Percentiles rank a stretch among this genome's conserved stretches.
These are phyloP conservation scores for Eurystomus glaucurus DNA, from an alignment of 2,797 vertebrate genomes.

Conservation along the genomic window DNA sequence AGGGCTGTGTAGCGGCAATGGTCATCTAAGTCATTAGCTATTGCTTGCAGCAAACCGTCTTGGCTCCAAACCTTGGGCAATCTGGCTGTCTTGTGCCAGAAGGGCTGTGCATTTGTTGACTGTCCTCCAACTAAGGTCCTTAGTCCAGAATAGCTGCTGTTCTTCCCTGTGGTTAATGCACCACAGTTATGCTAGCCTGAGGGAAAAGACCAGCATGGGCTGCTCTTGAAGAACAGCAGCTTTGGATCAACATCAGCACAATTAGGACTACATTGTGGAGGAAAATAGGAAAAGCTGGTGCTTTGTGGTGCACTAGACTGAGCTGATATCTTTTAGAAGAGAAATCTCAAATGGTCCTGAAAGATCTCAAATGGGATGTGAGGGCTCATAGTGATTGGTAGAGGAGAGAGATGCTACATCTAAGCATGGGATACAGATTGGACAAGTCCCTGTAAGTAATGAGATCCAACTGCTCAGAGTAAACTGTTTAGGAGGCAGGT, in stretches of 20 bases:
- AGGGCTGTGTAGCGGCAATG: background rate
- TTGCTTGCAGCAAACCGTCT: background rate
- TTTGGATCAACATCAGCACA: background rate
- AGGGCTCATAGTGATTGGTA: background rate
- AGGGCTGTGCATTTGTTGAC: background rate
- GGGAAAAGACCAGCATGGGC: background rate
- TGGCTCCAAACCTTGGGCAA: background rate
- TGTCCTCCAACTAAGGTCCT: background rate
- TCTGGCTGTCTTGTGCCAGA: background rate
- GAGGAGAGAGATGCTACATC: background rate
- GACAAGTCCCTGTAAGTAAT: background rate
- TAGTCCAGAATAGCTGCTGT: background rate
- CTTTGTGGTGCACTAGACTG: background rate
- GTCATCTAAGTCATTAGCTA: background rate
- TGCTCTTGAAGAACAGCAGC: background rate
- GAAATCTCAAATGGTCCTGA: background rate
- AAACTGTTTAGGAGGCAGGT: background rate
- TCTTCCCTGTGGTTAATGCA: background rate
- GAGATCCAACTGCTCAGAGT: background rate
- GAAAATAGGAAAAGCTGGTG: background rate
- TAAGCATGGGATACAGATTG: background rate
- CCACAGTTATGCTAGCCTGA: accelerated
- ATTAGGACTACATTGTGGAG: background rate
- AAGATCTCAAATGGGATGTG: background rate
- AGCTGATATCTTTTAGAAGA: background rate